Percentiles rank a stretch among this genome's conserved stretches.
Evolutionary conservation across 64 coral and sea anemone species (phyloP).

Genomic region (Trachythela sp.): DNA sequence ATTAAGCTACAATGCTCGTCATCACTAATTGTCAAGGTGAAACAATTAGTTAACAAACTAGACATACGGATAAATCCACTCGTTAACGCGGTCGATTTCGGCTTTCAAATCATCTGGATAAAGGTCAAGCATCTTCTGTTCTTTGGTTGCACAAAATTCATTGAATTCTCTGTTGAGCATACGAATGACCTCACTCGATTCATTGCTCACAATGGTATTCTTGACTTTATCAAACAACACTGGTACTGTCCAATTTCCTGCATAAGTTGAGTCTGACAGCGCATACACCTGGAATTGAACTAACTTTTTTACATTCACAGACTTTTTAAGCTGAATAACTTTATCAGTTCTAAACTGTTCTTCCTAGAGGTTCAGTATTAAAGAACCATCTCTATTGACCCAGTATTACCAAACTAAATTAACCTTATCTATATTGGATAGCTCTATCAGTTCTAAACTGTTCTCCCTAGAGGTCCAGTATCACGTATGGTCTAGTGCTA

Average conservation of each 20-base stretch:
- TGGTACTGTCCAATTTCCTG: conserved; percentile 61
- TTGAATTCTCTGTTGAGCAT: conserved; percentile 87
- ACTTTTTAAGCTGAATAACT: no score
- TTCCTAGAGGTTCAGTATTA: no score
- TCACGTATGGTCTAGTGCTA: not conserved
- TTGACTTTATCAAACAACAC: conserved; percentile 83
- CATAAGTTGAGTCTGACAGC: conserved; percentile 41
- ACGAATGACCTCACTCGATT: conserved; percentile 84
- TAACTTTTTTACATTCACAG: no score
- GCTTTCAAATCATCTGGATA: conserved; percentile 56
- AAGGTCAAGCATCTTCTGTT: conserved; percentile 74
- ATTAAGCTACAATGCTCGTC: no score
- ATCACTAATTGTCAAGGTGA: no score
- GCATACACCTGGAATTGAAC: conserved; percentile 41
- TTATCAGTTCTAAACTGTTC: no score
- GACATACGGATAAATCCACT: conserved; percentile 76
- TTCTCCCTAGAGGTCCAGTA: no score
- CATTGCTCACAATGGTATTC: conserved; percentile 77
- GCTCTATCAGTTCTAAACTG: no score
- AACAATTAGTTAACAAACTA: no score
- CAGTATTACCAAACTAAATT: no score
- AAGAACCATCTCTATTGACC: no score
- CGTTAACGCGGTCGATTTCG: conserved; percentile 71
- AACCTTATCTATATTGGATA: no score
- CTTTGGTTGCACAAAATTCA: conserved; percentile 70